Conservation (phyloP, 2,888 invertebrate genomes). For the Protula sp. region DNA sequence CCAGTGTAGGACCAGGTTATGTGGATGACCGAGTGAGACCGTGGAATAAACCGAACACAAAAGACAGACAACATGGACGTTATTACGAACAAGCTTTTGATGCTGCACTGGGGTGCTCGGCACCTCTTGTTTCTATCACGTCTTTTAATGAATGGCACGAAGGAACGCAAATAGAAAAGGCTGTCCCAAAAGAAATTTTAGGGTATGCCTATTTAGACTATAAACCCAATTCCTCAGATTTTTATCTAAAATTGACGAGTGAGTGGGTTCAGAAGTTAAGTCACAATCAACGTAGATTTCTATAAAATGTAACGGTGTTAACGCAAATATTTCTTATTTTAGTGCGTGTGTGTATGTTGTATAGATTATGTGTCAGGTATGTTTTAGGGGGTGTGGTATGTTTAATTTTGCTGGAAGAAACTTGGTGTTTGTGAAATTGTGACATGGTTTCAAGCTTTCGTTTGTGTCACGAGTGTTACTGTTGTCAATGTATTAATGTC, state of each 20-base stretch:
- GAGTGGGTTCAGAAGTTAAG: constrained; percentile 41
- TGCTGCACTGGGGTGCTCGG: constrained; percentile 59
- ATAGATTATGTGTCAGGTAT: too few species aligned
- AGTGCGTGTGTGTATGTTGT: too few species aligned
- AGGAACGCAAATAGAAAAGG: constrained; percentile 71
- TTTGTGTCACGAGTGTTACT: too few species aligned
- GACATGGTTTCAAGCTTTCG: too few species aligned
- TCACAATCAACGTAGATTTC: too few species aligned
- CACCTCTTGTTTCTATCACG: constrained; percentile 63
- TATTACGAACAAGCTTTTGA: constrained; percentile 66
- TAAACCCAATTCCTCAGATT: constrained; percentile 61
- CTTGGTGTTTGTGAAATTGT: too few species aligned
- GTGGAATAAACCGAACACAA: constrained; percentile 60
- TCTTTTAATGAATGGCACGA: constrained; percentile 74
- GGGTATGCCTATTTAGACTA: constrained; percentile 60
- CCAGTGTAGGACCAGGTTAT: constrained; percentile 69
- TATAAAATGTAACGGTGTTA: too few species aligned
- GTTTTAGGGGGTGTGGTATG: too few species aligned
- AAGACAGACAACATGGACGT: constrained; percentile 59
- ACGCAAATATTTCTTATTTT: too few species aligned
- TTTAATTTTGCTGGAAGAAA: too few species aligned
- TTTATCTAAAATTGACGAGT: constrained; percentile 64
- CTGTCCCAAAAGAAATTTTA: constrained; percentile 53
- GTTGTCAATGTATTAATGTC: too few species aligned
- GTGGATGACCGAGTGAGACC: constrained; percentile 63